Evolutionary conservation across 2,113 vertebrate genomes (phyloP).

Genomic region (Mustelus asterias): DNA sequence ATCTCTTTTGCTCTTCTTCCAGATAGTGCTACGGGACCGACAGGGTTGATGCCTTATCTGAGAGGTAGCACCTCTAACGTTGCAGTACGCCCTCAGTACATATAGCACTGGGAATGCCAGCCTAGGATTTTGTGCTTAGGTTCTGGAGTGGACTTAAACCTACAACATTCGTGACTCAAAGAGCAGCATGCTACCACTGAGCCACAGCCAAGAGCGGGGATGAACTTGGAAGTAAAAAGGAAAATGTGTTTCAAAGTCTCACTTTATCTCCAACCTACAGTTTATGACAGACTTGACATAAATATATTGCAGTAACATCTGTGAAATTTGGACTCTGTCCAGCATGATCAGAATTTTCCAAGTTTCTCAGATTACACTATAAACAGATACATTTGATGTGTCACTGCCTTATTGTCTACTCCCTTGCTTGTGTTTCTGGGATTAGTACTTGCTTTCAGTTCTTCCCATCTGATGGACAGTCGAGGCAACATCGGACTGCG

Average conservation of each 20-base stretch:
- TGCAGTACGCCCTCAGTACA: neutral
- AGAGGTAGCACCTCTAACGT: neutral
- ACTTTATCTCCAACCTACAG: neutral
- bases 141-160: too few relatives aligned
- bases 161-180: too few relatives aligned
- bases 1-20: neutral
- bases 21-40: neutral
- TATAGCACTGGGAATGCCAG: neutral
- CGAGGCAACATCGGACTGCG: neutral
- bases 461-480: neutral
- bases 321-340: neutral
- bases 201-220: too few relatives aligned
- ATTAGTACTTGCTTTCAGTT: neutral
- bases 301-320: neutral
- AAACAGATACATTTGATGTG: neutral
- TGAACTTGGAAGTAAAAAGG: neutral
- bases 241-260: too few relatives aligned
- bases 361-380: neutral
- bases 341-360: constrained; percentile 1
- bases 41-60: neutral
- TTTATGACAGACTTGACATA: neutral
- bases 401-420: neutral
- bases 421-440: neutral
- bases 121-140: too few relatives aligned
- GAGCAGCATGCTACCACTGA: too few relatives aligned